Base-by-base conservation (phyloP, 2,888 invertebrate species). In the Papilio demoleus region DNA sequence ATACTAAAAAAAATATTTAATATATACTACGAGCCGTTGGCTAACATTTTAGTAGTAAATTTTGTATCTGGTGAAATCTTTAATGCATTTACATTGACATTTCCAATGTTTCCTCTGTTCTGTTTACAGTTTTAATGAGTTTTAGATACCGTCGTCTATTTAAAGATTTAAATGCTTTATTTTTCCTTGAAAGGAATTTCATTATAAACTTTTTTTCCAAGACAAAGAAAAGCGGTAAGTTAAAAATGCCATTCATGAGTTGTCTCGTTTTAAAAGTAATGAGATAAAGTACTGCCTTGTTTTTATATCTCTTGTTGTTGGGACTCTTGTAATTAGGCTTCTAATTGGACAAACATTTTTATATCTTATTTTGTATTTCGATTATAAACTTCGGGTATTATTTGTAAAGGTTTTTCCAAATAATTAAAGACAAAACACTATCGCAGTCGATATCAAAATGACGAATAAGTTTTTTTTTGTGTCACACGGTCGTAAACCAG, bases 111-210 rank as follows among this genome's bases (percentile, higher is more conserved):
- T 60, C 38, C 27, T 27, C 9, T 9, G 47, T 53, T 31, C 27
- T 67, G 45, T 45, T 65, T 14, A 19, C 61, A 53, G 53, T 62
- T 62, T 61, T 62, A 62, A 67, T 62, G 34, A 67, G 31, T 67
- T 67, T 53, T 19, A 61, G 61, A 61, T 61, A 53, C 38, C 27
- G 34, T 67, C 56, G 24, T 24, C 45, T 22, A 31, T 67, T 61
- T 40, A 0, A 27, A 53, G 53, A 53, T 40, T 53, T 53, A 61
- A 62, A 62, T 53, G 61, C 45, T 9, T 53, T 53, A 22, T 56
- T 67, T 67, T 38, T 60, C 56, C 19, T 22, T 45, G 34, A 42
- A 62, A 62, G 67, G 50, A 67, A 67, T 56, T 62, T 45, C 31
- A 67, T 61, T 61, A 61, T 61, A 31, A 61, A 67, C 60, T 61